phyloP scores from a whole-genome alignment of 1,140 invertebrate species.

The Danaus melanippus region DNA sequence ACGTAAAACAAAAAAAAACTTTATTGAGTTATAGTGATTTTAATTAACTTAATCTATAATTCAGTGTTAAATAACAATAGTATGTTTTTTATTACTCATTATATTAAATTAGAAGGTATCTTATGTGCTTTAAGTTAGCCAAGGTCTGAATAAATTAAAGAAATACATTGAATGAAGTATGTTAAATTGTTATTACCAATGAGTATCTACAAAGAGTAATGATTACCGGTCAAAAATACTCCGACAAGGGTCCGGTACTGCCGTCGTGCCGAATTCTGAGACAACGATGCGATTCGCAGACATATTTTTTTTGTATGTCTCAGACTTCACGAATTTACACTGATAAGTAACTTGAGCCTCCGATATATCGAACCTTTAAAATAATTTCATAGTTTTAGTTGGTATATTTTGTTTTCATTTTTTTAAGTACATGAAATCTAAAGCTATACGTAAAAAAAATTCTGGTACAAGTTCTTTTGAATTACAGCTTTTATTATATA shows the following conservation, averaged over 20 bases:
- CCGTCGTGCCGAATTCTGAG: constrained; percentile 86
- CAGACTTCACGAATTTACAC: constrained; percentile 82
- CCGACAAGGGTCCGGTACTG: constrained; percentile 85
- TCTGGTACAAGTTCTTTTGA: constrained; percentile 3
- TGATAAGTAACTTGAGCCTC: constrained; percentile 84
- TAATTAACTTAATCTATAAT: too few species aligned
- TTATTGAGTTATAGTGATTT: too few species aligned
- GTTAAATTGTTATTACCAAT: too few species aligned
- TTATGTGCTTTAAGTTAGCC: too few species aligned
- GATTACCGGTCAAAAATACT: constrained; percentile 81
- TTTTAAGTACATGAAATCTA: not conserved
- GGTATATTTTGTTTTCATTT: too few species aligned
- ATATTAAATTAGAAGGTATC: too few species aligned
- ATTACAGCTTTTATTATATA: too few species aligned
- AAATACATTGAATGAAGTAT: too few species aligned
- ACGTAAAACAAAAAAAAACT: too few species aligned
- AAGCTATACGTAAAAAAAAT: not conserved
- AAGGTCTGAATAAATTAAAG: too few species aligned
- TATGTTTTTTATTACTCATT: too few species aligned
- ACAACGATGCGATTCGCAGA: constrained; percentile 85
- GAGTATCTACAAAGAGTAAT: not conserved
- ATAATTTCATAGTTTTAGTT: not conserved
- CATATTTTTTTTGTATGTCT: constrained; percentile 81
- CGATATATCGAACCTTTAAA: constrained; percentile 79
- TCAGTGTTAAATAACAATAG: too few species aligned